A percentile compares a stretch with the other conserved stretches of the same genome.
phyloP scores from a whole-genome alignment of 2,113 vertebrate species.

The Charina bottae region DNA sequence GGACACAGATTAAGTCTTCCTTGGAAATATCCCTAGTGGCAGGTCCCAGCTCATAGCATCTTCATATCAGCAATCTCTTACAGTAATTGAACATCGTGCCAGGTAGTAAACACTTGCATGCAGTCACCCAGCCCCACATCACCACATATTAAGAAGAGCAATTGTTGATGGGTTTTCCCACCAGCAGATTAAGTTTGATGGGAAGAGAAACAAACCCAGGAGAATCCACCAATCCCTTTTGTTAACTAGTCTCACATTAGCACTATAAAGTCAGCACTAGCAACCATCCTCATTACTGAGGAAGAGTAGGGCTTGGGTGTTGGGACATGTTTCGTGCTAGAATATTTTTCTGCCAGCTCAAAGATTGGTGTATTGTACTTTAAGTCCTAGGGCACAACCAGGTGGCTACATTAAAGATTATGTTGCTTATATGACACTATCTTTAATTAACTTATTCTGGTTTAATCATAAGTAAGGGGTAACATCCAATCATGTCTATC shows the following conservation, averaged over 20 bases:
- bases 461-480: slow-evolving; percentile 2
- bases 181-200: background rate
- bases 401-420: background rate
- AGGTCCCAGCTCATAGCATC: background rate
- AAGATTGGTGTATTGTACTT: background rate
- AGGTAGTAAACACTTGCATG: background rate
- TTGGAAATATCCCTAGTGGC: background rate
- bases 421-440: background rate
- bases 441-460: background rate
- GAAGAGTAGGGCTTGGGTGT: background rate
- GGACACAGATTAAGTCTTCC: background rate
- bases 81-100: background rate
- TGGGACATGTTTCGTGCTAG: background rate
- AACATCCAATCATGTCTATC: background rate
- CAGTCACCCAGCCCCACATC: background rate
- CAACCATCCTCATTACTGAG: background rate
- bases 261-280: background rate
- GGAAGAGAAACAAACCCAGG: background rate
- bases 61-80: background rate
- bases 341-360: background rate
- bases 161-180: background rate
- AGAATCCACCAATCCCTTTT: background rate
- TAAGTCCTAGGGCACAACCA: background rate
- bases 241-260: background rate
- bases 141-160: background rate